Conservation (phyloP, 1,140 invertebrate genomes). For the Drosophila azteca region DNA sequence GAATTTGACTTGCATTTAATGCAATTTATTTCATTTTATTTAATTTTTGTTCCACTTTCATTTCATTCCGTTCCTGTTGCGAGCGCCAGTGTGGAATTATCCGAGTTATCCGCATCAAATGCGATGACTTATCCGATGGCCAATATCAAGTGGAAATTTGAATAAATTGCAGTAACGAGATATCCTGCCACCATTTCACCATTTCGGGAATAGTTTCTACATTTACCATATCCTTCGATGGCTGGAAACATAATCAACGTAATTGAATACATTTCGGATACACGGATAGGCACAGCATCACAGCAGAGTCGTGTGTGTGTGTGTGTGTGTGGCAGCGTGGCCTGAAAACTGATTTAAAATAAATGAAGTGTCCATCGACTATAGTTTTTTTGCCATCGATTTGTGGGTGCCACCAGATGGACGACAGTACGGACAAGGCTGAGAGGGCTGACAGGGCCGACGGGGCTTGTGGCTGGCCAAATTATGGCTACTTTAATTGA, state of each 20-base stretch:
- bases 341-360: conserved; percentile 11
- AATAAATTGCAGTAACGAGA: conserved; percentile 19
- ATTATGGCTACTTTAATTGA: conserved; percentile 75
- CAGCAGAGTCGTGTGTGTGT: too few relatives aligned
- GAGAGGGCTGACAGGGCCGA: conserved; percentile 21
- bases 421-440: conserved; percentile 1
- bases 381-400: conserved; percentile 20
- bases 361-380: conserved; percentile 35
- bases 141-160: conserved; percentile 13
- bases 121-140: conserved; percentile 6
- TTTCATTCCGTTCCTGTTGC: conserved; percentile 43
- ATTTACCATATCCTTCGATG: background rate
- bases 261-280: too few relatives aligned
- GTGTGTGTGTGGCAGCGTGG: too few relatives aligned
- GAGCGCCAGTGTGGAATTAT: background rate
- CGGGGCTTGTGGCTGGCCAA: conserved; percentile 46
- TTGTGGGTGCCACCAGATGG: conserved; percentile 2
- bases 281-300: too few relatives aligned
- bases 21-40: conserved; percentile 69
- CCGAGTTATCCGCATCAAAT: conserved; percentile 40
- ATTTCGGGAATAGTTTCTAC: background rate
- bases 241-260: conserved; percentile 4
- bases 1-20: conserved; percentile 64
- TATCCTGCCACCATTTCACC: background rate
- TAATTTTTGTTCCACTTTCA: conserved; percentile 29